Conservation (phyloP, 2,888 invertebrate species). For the Clanis bilineata region DNA sequence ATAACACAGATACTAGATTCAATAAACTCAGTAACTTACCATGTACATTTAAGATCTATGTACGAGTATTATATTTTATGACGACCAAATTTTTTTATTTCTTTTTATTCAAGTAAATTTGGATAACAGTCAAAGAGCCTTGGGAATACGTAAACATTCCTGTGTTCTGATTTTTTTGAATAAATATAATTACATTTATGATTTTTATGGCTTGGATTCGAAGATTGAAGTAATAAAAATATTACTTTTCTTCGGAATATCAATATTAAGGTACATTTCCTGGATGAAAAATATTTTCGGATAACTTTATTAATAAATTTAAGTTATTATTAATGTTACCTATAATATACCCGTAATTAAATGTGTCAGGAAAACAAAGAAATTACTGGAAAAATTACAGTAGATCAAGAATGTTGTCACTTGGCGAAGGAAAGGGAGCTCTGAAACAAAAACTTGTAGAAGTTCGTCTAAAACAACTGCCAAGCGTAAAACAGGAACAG, state of each 20-base stretch:
- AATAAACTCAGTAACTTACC: background rate
- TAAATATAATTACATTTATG: background rate
- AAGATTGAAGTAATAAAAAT: background rate
- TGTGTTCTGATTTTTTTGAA: background rate
- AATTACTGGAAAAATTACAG: background rate
- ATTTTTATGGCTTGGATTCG: background rate
- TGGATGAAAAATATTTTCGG: too few relatives aligned
- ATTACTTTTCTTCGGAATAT: too few relatives aligned
- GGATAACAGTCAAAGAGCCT: background rate
- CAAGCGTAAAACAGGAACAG: constrained; percentile 22
- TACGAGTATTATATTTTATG: background rate
- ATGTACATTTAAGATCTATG: background rate
- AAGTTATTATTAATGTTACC: too few relatives aligned
- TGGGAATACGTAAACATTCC: background rate
- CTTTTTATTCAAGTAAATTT: background rate
- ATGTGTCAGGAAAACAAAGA: background rate
- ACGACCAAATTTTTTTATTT: background rate
- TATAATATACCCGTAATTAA: too few relatives aligned
- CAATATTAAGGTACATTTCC: too few relatives aligned
- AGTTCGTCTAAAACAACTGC: constrained; percentile 13
- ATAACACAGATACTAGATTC: background rate
- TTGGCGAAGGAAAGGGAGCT: background rate
- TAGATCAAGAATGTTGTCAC: background rate
- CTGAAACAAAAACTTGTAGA: constrained; percentile 5
- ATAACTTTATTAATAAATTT: too few relatives aligned